Evolutionary conservation across 2,888 invertebrate genomes (phyloP), one percentile per base, ranked within the genome.

Genomic region (Phymatocera aterrima): DNA sequence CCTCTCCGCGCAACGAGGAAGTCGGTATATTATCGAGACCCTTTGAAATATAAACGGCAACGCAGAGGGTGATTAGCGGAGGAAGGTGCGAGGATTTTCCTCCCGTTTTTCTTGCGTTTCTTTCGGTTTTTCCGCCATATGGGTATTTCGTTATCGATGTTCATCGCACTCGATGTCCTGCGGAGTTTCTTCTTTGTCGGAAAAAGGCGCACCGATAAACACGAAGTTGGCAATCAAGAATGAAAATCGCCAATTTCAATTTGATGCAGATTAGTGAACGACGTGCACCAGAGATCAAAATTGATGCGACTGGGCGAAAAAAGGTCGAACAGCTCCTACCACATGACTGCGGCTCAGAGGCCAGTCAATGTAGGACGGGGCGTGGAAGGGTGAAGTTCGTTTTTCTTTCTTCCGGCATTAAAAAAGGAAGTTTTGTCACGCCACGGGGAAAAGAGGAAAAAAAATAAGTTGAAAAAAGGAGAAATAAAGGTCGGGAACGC

Each of bases 31-130:
- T 40, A 64, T 64, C 64, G 64, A 64, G 37, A 37, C 46, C 46
- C 46, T 68, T 68, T 68, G 43, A 46, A 68, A 68, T 68, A 46
- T n/a, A 68, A 68, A 12, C 68, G 64, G 64, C 64, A 37, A 64
- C 37, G n/a, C 64, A n/a, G 37, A 18, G 34, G 46, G 43, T 46
- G 68, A 68, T 68, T 46, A 46, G 68, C 68, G 24, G 43, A 43
- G 68, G 24, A 2, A 43, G 68, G 46, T 46, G 64, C 37, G 21
- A 64, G 37, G 3, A 37, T 64, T 64, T 34, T 64, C 12, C 18
- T 21, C 18, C 51, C 51, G 8, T 57, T 57, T 12, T 57, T 57
- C 24, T 12, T 57, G 1, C 28, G n/a, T 28, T 57, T 12, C 15
- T 15, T 28, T 4, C 1, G 4, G 4, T 40, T 40, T 51, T 51